These are phyloP conservation scores for Xestia c-nigrum DNA, from an alignment of 2,888 invertebrate genomes.

Conservation along the genomic window DNA sequence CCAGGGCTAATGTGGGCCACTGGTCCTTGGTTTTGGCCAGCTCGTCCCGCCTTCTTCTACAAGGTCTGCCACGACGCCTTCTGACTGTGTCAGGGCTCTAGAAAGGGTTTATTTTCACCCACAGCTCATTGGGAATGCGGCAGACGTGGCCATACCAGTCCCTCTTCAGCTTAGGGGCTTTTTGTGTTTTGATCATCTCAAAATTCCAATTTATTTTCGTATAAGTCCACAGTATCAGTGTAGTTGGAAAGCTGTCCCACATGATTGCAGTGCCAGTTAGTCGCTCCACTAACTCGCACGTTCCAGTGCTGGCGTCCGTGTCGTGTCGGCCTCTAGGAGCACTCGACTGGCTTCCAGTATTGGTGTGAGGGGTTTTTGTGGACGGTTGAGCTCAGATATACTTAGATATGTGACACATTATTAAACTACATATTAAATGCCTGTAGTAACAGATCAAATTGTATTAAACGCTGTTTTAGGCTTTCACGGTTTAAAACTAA, in stretches of 20 bases:
- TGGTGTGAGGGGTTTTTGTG: slow-evolving; percentile 31
- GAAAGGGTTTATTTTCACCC: too few species aligned
- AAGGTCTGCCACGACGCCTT: too few species aligned
- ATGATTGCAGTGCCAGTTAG: slow-evolving; percentile 49
- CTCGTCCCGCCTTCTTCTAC: too few species aligned
- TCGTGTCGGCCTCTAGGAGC: slow-evolving; percentile 46
- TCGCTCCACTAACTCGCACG: slow-evolving; percentile 59
- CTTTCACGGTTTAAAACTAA: too few species aligned
- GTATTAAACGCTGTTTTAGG: too few species aligned
- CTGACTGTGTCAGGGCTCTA: too few species aligned
- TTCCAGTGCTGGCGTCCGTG: slow-evolving; percentile 48
- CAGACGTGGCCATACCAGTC: too few species aligned
- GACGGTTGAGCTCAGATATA: slow-evolving; percentile 38
- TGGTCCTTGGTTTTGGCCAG: too few species aligned
- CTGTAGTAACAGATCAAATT: too few species aligned
- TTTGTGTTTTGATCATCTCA: neutral
- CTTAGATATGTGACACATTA: neutral
- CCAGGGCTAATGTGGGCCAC: too few species aligned
- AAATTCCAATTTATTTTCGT: neutral
- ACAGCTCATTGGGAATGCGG: too few species aligned
- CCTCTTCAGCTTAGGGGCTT: too few species aligned
- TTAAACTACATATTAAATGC: neutral
- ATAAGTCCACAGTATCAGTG: slow-evolving; percentile 12
- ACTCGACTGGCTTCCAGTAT: slow-evolving; percentile 30
- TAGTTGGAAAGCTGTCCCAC: slow-evolving; percentile 59